phyloP scores from a whole-genome alignment of 2,888 invertebrate genomes.

The Tethea ocularis region DNA sequence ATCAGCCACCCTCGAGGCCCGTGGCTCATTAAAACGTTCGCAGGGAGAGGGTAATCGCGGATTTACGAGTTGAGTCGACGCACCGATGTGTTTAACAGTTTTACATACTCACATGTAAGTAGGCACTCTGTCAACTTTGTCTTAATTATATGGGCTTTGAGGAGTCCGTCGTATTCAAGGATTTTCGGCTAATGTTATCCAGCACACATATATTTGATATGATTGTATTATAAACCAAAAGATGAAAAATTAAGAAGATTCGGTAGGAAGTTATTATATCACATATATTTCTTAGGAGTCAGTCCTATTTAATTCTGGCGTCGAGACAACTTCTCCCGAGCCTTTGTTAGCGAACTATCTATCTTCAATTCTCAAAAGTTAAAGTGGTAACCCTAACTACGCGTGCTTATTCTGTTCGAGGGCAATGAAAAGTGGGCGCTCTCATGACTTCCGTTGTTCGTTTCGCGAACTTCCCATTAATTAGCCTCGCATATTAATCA shows the following conservation, averaged over 20 bases:
- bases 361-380: conserved; percentile 11
- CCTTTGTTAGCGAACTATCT: conserved; percentile 5
- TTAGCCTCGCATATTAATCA: conserved; percentile 60
- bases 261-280: no score
- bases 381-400: conserved; percentile 5
- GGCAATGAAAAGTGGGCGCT: conserved; percentile 37
- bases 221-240: not conserved
- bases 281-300: not conserved
- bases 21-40: conserved; percentile 54
- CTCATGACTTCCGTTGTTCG: conserved; percentile 21
- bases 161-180: conserved; percentile 14
- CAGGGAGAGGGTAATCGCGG: conserved; percentile 49
- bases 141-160: conserved; percentile 29
- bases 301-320: conserved; percentile 6
- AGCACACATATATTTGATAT: not conserved
- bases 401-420: conserved; percentile 4
- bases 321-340: conserved; percentile 9
- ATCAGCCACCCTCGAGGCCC: conserved; percentile 24
- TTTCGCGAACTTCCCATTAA: conserved; percentile 44
- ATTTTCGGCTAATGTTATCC: not conserved
- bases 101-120: conserved; percentile 12
- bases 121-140: conserved; percentile 28
- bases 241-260: not conserved
- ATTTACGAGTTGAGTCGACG: conserved; percentile 45
- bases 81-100: conserved; percentile 15